Conservation (phyloP, 1,140 invertebrate species). For the Habropoda laboriosa region DNA sequence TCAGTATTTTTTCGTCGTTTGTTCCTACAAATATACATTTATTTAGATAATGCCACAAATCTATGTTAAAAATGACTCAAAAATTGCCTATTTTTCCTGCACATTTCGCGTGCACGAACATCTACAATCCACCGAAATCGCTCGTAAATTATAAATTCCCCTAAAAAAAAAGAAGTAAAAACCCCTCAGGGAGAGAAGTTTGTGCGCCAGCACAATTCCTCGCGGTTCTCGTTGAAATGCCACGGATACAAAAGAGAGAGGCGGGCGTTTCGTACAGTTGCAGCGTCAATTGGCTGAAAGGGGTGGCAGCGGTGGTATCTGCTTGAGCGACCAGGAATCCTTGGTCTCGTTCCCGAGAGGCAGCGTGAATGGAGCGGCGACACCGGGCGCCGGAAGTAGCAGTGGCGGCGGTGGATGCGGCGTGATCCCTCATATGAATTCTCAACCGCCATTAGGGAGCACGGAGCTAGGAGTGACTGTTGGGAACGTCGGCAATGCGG, state of each 20-base stretch:
- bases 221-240: too few relatives aligned
- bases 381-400: slow-evolving; percentile 82
- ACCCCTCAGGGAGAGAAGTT: too few relatives aligned
- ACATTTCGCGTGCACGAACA: too few relatives aligned
- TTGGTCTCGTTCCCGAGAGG: slow-evolving; percentile 78
- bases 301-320: slow-evolving; percentile 83
- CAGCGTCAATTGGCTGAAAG: slow-evolving; percentile 81
- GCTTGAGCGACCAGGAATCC: slow-evolving; percentile 82
- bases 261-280: slow-evolving; percentile 73
- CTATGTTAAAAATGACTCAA: too few relatives aligned
- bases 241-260: not conserved
- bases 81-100: too few relatives aligned
- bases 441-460: slow-evolving; percentile 72
- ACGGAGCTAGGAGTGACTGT: slow-evolving; percentile 73
- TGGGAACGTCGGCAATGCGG: slow-evolving; percentile 70
- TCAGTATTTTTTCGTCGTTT: too few relatives aligned
- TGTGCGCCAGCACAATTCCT: too few relatives aligned
- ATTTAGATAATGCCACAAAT: too few relatives aligned
- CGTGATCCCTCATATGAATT: slow-evolving; percentile 75
- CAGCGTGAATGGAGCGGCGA: slow-evolving; percentile 83
- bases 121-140: too few relatives aligned
- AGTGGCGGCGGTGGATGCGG: slow-evolving; percentile 82
- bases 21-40: too few relatives aligned
- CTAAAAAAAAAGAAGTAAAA: too few relatives aligned
- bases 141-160: too few relatives aligned